Conservation (phyloP, 1,140 invertebrate genomes). For the Drosophila saltans region DNA sequence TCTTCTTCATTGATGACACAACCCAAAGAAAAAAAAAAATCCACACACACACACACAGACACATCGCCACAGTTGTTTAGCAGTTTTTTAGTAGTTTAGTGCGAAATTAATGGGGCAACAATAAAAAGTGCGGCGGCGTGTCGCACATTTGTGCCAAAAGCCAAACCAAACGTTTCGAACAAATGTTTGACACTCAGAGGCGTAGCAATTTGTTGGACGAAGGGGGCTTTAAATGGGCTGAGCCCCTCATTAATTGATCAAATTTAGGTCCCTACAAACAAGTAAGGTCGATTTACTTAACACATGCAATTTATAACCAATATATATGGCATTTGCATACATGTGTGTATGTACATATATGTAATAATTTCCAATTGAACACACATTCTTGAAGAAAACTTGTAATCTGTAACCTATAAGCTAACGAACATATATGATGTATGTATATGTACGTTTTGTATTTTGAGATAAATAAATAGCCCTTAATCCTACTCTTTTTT, state of each 20-base stretch:
- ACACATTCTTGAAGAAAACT: too few relatives aligned
- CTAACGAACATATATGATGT: too few relatives aligned
- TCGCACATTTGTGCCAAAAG: conserved; percentile 67
- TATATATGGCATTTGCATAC: neutral
- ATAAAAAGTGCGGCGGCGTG: conserved; percentile 40
- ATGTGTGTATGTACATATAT: too few relatives aligned
- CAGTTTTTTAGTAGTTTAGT: conserved; percentile 72
- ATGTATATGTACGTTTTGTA: too few relatives aligned
- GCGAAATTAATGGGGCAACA: conserved; percentile 64
- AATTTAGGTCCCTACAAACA: neutral
- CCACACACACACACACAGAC: neutral
- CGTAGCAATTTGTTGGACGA: neutral
- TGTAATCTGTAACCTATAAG: too few relatives aligned
- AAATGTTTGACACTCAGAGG: conserved; percentile 3
- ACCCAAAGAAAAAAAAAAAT: neutral
- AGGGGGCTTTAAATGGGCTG: neutral
- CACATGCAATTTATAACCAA: neutral
- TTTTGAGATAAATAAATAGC: too few relatives aligned
- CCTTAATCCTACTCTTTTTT: too few relatives aligned
- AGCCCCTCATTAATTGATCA: neutral
- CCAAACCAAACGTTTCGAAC: conserved; percentile 6
- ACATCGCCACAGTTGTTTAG: conserved; percentile 48
- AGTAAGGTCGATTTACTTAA: neutral
- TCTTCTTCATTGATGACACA: conserved; percentile 41
- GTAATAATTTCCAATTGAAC: too few relatives aligned